Percentiles rank a stretch among this genome's conserved stretches.
Conservation (phyloP, 1,140 invertebrate genomes). For the Eubasilissa regina region DNA sequence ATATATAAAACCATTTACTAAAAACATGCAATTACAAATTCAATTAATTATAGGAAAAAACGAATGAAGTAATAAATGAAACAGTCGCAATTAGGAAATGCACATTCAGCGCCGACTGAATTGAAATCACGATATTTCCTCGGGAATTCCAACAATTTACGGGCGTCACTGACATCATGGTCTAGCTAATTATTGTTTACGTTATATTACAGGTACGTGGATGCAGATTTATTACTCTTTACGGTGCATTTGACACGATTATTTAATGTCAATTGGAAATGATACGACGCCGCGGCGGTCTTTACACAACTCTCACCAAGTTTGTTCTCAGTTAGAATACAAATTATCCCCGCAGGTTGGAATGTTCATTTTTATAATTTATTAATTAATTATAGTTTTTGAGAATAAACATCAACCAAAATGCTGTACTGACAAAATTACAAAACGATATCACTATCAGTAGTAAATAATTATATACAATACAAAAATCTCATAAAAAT, state of each 20-base stretch:
- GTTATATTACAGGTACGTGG: background rate
- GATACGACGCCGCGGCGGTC: background rate
- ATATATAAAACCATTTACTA: too few relatives aligned
- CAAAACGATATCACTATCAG: too few relatives aligned
- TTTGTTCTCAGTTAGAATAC: background rate
- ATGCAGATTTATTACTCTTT: slow-evolving; percentile 11
- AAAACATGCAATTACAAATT: too few relatives aligned
- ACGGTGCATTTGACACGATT: background rate
- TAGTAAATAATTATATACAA: too few relatives aligned
- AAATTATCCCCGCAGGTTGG: background rate
- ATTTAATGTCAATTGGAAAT: slow-evolving; percentile 17
- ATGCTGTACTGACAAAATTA: too few relatives aligned
- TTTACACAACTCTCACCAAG: background rate
- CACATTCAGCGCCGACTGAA: background rate
- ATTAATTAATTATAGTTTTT: too few relatives aligned
- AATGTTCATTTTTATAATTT: background rate
- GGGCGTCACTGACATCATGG: slow-evolving; percentile 4
- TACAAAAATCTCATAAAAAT: too few relatives aligned
- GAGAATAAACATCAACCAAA: too few relatives aligned
- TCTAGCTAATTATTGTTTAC: background rate
- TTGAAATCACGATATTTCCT: background rate
- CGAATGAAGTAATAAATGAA: too few relatives aligned
- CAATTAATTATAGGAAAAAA: too few relatives aligned
- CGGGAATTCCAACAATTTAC: background rate
- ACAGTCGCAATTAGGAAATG: too few relatives aligned